Evolutionary conservation across 2,888 invertebrate genomes (phyloP), one percentile per base, ranked within the genome.

Genomic region (Scotopteryx bipunctaria): DNA sequence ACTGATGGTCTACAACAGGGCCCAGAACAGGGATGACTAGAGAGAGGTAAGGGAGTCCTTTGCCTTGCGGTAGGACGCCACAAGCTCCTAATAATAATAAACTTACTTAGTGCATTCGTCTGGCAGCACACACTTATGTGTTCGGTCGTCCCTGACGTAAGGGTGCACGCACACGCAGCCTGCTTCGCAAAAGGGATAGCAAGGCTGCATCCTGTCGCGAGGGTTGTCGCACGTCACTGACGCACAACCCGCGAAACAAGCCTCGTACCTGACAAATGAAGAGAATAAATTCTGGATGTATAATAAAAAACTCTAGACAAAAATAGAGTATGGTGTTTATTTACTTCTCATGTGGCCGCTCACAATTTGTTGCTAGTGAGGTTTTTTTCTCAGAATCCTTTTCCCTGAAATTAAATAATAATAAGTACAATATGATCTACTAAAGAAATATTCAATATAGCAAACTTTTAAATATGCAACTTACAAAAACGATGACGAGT

Each of bases 171-270:
- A 90, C 31, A 89, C 75, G 63, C 90, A 90, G 15, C 90, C 90
- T 0, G 86, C 75, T 64, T 90, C 89, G 66, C 89, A 90, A 73
- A 89, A 90, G 1, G 90, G 90, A 68, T 88, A 90, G 74, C 89
- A 89, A 6, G 89, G 86, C 1, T 82, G 86, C 67, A 89, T 69
- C 2, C 89, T 73, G 54, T 89, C 89, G 9, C 84, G 81, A 0
- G 89, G 89, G 68, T 90, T 90, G 76, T 90, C 89, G 51, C 89
- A 90, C 3, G 83, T 78, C 53, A 89, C 81, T 3, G 89, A 77
- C 1, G 89, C 87, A 54, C 89, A 90, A 0, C 89, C 89, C 36
- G 87, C 81, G 63, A 90, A 90, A 53, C 89, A 90, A 0, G 81
- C 68, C 60, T 90, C 89, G 58, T 79, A 90, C 50, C 89, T 84